Base-by-base conservation (phyloP, 1,140 invertebrate species). In the Anagrus nilaparvatae region DNA sequence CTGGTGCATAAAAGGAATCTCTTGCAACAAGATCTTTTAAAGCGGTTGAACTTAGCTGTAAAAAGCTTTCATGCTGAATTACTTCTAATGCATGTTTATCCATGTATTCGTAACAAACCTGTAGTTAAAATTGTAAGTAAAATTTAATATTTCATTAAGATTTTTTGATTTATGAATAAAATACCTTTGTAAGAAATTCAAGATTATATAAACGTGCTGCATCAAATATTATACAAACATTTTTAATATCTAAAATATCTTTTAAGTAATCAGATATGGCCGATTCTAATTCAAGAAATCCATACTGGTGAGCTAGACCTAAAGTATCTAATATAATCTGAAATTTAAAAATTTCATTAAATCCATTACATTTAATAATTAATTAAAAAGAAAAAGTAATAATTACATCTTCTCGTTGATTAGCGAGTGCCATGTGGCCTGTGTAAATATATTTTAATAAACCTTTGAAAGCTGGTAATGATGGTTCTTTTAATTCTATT, bases 381-480 rank as follows among this genome's bases (percentile, higher is more conserved):
- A n/a, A 28, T 19, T 33, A 14, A 27, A 33, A 31, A 32, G 17
- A 29, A 33, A 40, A 36, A 16, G n/a, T n/a, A n/a, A n/a, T n/a
- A n/a, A 34, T 20, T 58, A 66, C 65, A 50, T 64, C 61, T 33
- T 61, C 78, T 56, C 84, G 84, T 46, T 93, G 70, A 48, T 82
- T 77, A 12, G 79, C 76, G 20, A 97, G 69, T 34, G 83, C 83
- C 73, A 97, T 82, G 49, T 81, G 81, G 25, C 89, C 87, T 43
- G 88, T 93, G 61, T 99, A 99, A 34, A 99, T 91, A 68, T 99
- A 99, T 55, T 87, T 82, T 0, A 98, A 69, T 1, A 99, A 69
- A 34, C 79, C 77, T 65, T 89, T 89, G 56, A 99, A 98, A 14
- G 92, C 86, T 44, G 79, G 74, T 16, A 93, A 63, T n/a, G 85